Evolutionary conservation across 2,888 invertebrate species (phyloP), one percentile per base, ranked within the genome.

Genomic region (Calephelis perditalis): DNA sequence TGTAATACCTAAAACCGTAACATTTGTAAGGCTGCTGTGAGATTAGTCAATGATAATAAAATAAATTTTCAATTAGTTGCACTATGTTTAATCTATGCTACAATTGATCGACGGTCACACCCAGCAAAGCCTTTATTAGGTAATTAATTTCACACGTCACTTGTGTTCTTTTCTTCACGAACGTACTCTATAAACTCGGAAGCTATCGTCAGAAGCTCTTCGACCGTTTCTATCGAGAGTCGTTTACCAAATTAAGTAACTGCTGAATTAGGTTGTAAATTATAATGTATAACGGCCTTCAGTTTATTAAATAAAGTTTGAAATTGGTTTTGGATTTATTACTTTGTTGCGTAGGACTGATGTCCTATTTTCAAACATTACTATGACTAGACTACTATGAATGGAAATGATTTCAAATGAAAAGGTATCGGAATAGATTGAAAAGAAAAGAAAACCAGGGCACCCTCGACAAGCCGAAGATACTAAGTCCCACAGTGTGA

Each of bases 61-160:
- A 26, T 3, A 26, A 26, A 26, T 2, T 26, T 26, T 3, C 3
- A 26, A 26, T 26, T 3, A 3, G 26, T 26, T 3, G 26, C 26
- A 26, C 4, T 26, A 26, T 26, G 26, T 26, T 26, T 40, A 40
- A 26, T 52, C 52, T 52, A 52, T 35, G 3, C 5, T 10, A 40
- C 26, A 52, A 52, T 35, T 35, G 52, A 52, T 52, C 52, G 52
- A 9, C 10, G 35, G 26, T 11, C 11, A 35, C 6, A 52, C 35
- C 56, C 47, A 35, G 26, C 7, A 52, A 49, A 52, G 36, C 63
- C 64, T 66, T 68, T 65, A 67, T 63, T 67, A 61, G 62, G 67
- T 67, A 66, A 69, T 69, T 68, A 68, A 65, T 68, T 65, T 69
- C 64, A 64, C 68, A 65, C 66, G 62, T 65, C 60, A 60, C 62